These are phyloP conservation scores for Guaruba guarouba DNA, from an alignment of 2,113 vertebrate species.

Conservation along the genomic window DNA sequence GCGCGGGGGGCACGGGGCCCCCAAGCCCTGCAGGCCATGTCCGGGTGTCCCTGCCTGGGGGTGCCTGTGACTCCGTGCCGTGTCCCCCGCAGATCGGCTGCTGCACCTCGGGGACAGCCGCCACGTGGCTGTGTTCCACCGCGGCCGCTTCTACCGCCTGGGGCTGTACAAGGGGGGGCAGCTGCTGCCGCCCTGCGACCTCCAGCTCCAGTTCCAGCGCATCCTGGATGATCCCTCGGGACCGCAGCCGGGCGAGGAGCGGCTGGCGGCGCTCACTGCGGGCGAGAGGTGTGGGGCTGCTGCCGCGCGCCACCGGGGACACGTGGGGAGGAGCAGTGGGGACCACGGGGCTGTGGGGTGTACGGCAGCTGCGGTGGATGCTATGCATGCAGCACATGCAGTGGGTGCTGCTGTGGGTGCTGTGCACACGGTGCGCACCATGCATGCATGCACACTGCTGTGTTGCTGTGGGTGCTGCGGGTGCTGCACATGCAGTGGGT, in stretches of 20 bases:
- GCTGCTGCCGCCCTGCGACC: slow-evolving; percentile 83
- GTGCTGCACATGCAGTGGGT: no score
- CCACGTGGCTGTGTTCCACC: slow-evolving; percentile 89
- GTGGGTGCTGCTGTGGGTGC: background rate
- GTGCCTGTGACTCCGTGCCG: no score
- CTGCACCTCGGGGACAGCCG: slow-evolving; percentile 87
- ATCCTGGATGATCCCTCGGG: slow-evolving; percentile 85
- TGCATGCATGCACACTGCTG: no score
- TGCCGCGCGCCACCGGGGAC: no score
- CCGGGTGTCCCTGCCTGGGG: no score
- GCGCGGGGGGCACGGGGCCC: no score
- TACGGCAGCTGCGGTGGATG: background rate
- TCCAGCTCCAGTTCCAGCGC: slow-evolving; percentile 89
- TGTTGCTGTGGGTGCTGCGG: no score
- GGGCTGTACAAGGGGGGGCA: slow-evolving; percentile 87
- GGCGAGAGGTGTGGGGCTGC: slow-evolving; percentile 77
- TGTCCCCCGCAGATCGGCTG: slow-evolving; percentile 75
- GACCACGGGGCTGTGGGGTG: no score
- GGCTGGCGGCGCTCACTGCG: slow-evolving; percentile 85
- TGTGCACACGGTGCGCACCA: no score
- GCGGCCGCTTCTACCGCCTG: slow-evolving; percentile 86
- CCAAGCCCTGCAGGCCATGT: no score
- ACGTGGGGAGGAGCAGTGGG: no score
- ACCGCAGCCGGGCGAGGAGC: slow-evolving; percentile 84
- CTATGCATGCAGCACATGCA: no score